Conservation (phyloP, 2,113 vertebrate genomes). For the Thunnus thynnus region DNA sequence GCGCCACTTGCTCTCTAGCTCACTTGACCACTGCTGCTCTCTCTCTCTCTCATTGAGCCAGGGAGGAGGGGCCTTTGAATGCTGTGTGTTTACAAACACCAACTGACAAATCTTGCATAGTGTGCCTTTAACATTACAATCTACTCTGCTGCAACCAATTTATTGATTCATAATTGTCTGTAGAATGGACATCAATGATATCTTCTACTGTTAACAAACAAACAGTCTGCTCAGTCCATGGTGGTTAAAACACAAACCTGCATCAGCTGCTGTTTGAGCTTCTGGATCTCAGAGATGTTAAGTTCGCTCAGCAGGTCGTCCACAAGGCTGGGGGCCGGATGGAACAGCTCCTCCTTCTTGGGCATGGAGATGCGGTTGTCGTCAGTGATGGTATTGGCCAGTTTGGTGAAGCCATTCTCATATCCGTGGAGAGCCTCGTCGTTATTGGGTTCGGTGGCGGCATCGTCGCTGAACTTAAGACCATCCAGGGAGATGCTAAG, state of each 20-base stretch:
- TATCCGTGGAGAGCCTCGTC: slow-evolving; percentile 92
- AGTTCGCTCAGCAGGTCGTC: slow-evolving; percentile 97
- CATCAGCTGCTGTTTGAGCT: slow-evolving; percentile 96
- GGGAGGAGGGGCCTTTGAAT: too few species aligned
- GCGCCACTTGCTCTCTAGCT: too few species aligned
- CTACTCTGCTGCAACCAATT: too few species aligned
- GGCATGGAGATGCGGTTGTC: slow-evolving; percentile 89
- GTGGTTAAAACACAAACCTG: slow-evolving; percentile 85
- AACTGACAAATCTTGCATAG: too few species aligned
- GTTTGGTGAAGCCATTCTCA: slow-evolving; percentile 91
- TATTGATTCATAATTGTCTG: too few species aligned
- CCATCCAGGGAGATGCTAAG: slow-evolving; percentile 95
- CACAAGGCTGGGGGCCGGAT: slow-evolving; percentile 93
- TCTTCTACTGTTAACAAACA: background rate
- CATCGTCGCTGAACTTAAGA: slow-evolving; percentile 92
- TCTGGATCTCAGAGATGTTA: slow-evolving; percentile 99
- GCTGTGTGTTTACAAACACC: too few species aligned
- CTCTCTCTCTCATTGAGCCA: too few species aligned
- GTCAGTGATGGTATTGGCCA: slow-evolving; percentile 78
- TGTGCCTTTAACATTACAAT: too few species aligned
- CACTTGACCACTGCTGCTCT: too few species aligned
- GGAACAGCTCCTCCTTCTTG: slow-evolving; percentile 88
- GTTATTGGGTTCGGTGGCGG: slow-evolving; percentile 89
- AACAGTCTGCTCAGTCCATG: background rate
- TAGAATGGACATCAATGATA: background rate